Conservation (phyloP, 2,113 vertebrate species). For the Paraplagusia blochii region DNA sequence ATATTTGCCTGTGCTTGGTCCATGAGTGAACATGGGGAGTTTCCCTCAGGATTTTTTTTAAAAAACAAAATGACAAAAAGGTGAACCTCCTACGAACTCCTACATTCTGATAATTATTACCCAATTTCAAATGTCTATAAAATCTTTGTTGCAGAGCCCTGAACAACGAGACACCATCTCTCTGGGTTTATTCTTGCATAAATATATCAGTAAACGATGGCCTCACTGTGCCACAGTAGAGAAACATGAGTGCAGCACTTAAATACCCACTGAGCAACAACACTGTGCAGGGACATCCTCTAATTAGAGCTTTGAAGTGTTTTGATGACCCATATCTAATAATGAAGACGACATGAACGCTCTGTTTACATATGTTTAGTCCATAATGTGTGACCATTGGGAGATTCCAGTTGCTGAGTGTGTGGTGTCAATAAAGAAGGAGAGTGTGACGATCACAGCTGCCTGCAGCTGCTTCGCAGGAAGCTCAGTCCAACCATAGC, state of each 20-base stretch:
- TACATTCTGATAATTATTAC: too few relatives aligned
- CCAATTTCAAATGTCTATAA: constrained; percentile 24
- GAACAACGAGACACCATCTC: constrained; percentile 9
- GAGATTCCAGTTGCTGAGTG: constrained; percentile 54
- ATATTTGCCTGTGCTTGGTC: too few relatives aligned
- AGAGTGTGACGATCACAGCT: constrained; percentile 39
- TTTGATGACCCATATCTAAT: constrained; percentile 70
- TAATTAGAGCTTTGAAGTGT: constrained; percentile 71
- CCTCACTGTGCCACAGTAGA: constrained; percentile 31
- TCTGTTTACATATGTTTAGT: constrained; percentile 74
- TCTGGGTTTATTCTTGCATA: constrained; percentile 13
- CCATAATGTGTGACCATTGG: constrained; percentile 66
- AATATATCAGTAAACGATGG: constrained; percentile 31
- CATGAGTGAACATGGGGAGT: too few relatives aligned
- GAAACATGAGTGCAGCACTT: constrained; percentile 28
- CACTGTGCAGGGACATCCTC: constrained; percentile 55
- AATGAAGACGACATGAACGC: constrained; percentile 69
- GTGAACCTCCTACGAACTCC: too few relatives aligned
- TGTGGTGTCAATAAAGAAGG: constrained; percentile 47
- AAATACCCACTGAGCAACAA: constrained; percentile 48
- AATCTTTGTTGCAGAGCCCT: constrained; percentile 18
- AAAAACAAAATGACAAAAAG: too few relatives aligned
- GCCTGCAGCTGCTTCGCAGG: constrained; percentile 42
- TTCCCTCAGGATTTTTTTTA: too few relatives aligned
- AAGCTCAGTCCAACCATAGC: constrained; percentile 32